Base-by-base conservation (phyloP, 2,797 vertebrate genomes). In the Falco cherrug region DNA sequence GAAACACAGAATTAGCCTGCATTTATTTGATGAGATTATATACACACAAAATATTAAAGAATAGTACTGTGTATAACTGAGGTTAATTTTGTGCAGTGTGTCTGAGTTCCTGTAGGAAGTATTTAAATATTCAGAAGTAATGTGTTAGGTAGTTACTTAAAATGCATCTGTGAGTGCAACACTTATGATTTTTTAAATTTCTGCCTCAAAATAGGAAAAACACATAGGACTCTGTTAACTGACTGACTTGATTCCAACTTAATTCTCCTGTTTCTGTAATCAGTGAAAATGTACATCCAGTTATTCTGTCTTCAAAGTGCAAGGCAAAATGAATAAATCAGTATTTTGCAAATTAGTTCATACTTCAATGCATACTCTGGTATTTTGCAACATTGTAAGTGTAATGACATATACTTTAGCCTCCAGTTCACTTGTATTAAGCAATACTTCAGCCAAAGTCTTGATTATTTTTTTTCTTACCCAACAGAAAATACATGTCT, bases 401-500 rank as follows among this genome's bases (percentile, higher is more conserved):
- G 15, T 53, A 39, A 61, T 51, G 14, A 22, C 1, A 6, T 41
- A 5, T 13, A 6, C 28, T 73, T 87, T 48, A 70, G 65, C 39
- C 39, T 86, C n/a, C 10, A 28, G 24, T 75, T 86, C 15, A 25
- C 17, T 37, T 41, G 2, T 29, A 26, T 50, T 51, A 53, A 81
- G 19, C 20, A 50, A 16, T 21, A 39, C 29, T 84, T 65, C 7
- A 57, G 5, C 28, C 4, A 10, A 93, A 39, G 21, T 69, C 29
- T 47, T 57, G 13, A 20, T 43, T 28, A 11, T 35, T 43, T 83
- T 35, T 74, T 90, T 75, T 37, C 26, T 74, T 80, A 31, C 54
- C 33, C n/a, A 74, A 96, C 97, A 99, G 99, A 99, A 99, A 98
- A 98, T 98, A 71, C 99, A 99, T 15, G 99, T 99, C 75, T 99